Conservation (phyloP, 2,797 vertebrate genomes). For the Schizopygopsis malacanthus region DNA sequence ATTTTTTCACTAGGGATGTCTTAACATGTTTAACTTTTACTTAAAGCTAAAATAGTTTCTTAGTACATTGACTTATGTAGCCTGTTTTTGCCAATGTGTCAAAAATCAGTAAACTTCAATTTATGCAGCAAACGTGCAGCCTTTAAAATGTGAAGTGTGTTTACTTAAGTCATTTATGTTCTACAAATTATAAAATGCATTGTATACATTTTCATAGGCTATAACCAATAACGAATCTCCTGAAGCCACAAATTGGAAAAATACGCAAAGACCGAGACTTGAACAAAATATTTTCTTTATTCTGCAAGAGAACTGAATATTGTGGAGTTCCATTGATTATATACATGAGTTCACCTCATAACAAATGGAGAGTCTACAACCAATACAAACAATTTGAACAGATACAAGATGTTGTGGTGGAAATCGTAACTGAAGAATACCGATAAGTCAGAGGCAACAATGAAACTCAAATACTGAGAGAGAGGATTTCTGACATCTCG, state of each 20-base stretch:
- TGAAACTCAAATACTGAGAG: constrained; percentile 70
- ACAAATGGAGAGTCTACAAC: constrained; percentile 78
- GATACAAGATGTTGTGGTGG: constrained; percentile 67
- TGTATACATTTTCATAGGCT: no score
- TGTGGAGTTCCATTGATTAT: constrained; percentile 77
- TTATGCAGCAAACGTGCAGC: not conserved
- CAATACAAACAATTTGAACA: constrained; percentile 80
- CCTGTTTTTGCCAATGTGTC: not conserved
- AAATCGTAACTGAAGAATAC: constrained; percentile 69
- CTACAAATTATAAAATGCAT: not conserved
- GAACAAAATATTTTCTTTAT: constrained; percentile 86
- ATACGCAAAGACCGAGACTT: constrained; percentile 49
- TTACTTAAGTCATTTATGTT: not conserved
- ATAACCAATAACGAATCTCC: not conserved
- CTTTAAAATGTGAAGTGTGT: not conserved
- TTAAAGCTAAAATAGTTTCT: not conserved
- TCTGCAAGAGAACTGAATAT: constrained; percentile 80
- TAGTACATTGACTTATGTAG: not conserved
- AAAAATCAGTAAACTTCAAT: not conserved
- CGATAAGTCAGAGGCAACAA: constrained; percentile 66
- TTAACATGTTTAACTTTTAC: not conserved
- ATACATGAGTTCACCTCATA: constrained; percentile 75
- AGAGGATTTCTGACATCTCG: constrained; percentile 61
- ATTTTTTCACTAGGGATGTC: no score
- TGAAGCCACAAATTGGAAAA: constrained; percentile 26